Evolutionary conservation across 2,113 vertebrate species (phyloP), one percentile per base, ranked within the genome.

Genomic region (Gavia stellata): DNA sequence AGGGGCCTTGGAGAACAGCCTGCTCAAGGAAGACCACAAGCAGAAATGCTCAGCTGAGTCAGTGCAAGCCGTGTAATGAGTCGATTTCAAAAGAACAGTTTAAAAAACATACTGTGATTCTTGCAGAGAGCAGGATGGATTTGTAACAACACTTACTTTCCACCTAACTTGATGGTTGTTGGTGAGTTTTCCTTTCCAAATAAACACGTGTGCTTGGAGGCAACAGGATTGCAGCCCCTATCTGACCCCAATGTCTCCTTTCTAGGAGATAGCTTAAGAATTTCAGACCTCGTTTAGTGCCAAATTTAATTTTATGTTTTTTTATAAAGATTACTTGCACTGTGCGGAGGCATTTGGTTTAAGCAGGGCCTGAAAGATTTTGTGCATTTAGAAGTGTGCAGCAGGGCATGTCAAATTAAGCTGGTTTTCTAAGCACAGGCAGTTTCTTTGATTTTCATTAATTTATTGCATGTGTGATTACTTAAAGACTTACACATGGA

Each of bases 381-480:
- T 55, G 77, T 72, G 34, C 63, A 42, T 94, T 97, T 85, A 94
- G 61, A 95, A 96, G 38, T 10, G 17, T 75, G 80, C 92, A 96
- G 74, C 52, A 94, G 86, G 96, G 92, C 96, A 63, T 96, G 86
- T 70, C 85, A 95, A 95, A 97, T 97, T 97, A 95, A 92, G 88
- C 83, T 96, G 71, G 38, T 88, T 97, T 93, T 92, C 90, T 92
- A 93, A 97, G 84, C 18, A 73, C 36, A 80, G 62, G 83, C 65
- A 86, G 29, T 92, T 90, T 90, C 88, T 93, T 95, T 95, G 92
- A 95, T 97, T 97, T 96, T 95, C 90, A 79, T 95, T 97, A 93
- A 94, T 96, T 97, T 95, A 95, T 96, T 97, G 85, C 38, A 29
- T 71, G 23, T 91, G 78, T 93, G 96, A 97, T 97, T 97, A 92